Evolutionary conservation across 2,888 invertebrate genomes (phyloP).

Genomic region (Heliconius cydno): DNA sequence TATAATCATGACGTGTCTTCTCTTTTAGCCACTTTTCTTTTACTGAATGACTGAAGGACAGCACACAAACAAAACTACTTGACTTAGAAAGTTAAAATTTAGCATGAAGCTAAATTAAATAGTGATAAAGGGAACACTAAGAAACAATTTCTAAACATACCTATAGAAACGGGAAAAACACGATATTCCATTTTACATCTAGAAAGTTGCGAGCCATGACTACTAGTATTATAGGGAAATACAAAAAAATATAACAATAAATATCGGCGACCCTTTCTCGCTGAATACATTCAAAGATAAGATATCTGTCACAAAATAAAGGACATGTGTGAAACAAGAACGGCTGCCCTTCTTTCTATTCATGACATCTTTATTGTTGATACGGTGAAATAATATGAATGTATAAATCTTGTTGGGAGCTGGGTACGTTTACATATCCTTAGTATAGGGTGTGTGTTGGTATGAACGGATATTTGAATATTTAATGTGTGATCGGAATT

Average conservation of each 20-base stretch:
- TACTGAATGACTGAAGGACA: no score
- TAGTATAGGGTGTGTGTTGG: background rate
- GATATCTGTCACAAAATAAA: constrained; percentile 26
- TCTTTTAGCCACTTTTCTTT: no score
- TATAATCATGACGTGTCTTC: no score
- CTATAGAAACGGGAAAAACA: no score
- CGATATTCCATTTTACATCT: no score
- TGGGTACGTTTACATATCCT: background rate
- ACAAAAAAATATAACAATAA: constrained; percentile 2
- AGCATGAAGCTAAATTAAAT: no score
- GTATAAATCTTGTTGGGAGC: constrained; percentile 18
- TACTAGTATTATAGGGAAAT: background rate
- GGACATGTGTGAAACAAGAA: constrained; percentile 28
- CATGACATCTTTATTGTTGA: constrained; percentile 31
- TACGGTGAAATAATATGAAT: constrained; percentile 22
- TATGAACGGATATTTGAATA: background rate
- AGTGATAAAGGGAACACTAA: no score
- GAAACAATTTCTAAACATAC: no score
- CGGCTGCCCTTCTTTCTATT: constrained; percentile 21
- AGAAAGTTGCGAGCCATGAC: no score
- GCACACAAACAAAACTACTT: no score
- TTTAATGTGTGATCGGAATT: background rate
- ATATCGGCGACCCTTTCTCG: background rate
- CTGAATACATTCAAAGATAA: constrained; percentile 16
- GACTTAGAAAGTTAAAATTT: no score